These are phyloP conservation scores for Sabellastarte sp. DNA, from an alignment of 2,888 invertebrate species.

Conservation along the genomic window DNA sequence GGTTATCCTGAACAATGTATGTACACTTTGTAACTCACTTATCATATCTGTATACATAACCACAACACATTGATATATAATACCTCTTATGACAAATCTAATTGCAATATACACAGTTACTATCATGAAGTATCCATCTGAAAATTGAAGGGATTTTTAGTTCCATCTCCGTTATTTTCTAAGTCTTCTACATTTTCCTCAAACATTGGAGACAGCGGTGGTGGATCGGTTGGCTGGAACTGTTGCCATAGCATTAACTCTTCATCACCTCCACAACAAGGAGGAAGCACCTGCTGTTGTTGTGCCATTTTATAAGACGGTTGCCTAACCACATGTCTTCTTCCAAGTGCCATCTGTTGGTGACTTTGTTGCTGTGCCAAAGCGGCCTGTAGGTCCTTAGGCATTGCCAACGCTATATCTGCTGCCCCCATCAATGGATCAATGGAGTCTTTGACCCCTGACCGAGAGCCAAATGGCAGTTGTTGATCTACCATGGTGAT, in stretches of 20 bases:
- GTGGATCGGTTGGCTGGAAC: conserved; percentile 7
- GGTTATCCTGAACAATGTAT: no score
- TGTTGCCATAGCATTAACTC: conserved; percentile 17
- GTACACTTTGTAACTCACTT: no score
- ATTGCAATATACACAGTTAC: no score
- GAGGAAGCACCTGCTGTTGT: conserved; percentile 78
- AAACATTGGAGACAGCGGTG: conserved; percentile 28
- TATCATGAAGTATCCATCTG: no score
- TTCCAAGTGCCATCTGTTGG: conserved; percentile 15
- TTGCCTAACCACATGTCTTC: conserved; percentile 77
- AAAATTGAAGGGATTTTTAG: no score
- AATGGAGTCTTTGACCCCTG: no score
- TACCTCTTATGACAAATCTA: no score
- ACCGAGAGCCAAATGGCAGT: no score
- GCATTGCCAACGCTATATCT: background rate
- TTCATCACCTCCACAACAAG: conserved; percentile 60
- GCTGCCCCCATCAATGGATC: background rate
- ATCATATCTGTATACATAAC: no score
- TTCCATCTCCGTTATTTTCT: no score
- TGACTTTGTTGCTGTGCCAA: background rate
- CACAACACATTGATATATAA: no score
- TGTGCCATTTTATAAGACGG: conserved; percentile 86
- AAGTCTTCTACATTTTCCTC: conserved; percentile 22
- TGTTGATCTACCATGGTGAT: no score
- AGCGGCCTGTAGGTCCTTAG: background rate